A percentile compares a stretch with the other conserved stretches of the same genome.
These are phyloP conservation scores for Cavia aperea DNA, from an alignment of 2,113 vertebrate species.

Conservation along the genomic window DNA sequence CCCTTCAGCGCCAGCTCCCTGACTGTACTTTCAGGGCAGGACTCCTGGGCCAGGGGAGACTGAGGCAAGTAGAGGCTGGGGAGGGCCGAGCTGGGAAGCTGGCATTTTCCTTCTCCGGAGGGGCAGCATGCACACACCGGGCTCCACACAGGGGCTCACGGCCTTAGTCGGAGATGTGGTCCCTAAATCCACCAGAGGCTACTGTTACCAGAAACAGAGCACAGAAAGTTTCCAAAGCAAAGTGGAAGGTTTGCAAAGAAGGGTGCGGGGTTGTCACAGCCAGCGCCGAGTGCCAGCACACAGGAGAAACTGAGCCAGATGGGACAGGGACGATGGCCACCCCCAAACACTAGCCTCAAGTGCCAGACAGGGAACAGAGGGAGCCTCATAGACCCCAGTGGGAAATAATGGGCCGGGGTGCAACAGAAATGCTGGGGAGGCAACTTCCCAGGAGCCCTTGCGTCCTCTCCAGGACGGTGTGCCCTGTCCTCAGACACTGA, in stretches of 20 bases:
- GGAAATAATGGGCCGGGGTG: background rate
- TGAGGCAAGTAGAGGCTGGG: fast-evolving
- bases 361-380: background rate
- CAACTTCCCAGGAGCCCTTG: fast-evolving
- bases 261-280: background rate
- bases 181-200: fast-evolving
- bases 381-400: fast-evolving
- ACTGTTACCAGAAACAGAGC: background rate
- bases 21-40: background rate
- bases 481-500: background rate
- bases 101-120: background rate
- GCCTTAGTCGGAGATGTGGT: background rate
- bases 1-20: background rate
- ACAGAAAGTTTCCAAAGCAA: background rate
- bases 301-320: background rate
- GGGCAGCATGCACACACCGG: fast-evolving
- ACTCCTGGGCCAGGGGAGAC: background rate
- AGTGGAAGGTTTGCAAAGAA: background rate
- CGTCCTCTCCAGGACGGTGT: fast-evolving
- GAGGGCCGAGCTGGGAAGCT: background rate
- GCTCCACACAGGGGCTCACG: background rate
- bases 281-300: fast-evolving
- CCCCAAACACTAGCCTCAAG: fast-evolving
- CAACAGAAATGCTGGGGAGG: fast-evolving
- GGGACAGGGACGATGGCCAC: background rate